Evolutionary conservation across 2,113 vertebrate species (phyloP).

Genomic region (Aldabrachelys gigantea): DNA sequence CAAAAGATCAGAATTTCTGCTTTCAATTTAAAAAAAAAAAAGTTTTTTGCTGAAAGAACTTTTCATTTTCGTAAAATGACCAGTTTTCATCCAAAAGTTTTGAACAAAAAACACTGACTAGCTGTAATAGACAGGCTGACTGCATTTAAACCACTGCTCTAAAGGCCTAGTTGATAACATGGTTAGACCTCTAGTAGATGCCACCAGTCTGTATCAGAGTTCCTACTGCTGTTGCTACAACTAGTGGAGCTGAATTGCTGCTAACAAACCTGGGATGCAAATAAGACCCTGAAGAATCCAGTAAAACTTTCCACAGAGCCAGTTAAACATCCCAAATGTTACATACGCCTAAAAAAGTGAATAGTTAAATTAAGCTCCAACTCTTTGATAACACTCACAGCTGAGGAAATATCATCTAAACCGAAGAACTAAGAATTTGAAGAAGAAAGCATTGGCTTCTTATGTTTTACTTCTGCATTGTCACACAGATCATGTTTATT

Average conservation of each 20-base stretch:
- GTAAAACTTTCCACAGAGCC: neutral
- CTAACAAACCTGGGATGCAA: accelerated
- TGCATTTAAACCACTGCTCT: neutral
- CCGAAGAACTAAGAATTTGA: constrained; percentile 26
- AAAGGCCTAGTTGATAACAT: neutral
- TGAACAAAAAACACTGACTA: neutral
- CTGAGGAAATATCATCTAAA: constrained; percentile 31
- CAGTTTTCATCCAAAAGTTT: constrained; percentile 1
- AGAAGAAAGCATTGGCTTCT: constrained; percentile 67
- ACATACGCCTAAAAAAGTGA: neutral
- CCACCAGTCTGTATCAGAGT: neutral
- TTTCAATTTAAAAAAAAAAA: neutral
- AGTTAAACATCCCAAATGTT: neutral
- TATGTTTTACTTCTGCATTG: constrained; percentile 3
- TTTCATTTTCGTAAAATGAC: neutral
- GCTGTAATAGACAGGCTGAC: neutral
- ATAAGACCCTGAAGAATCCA: neutral
- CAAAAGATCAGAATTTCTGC: neutral
- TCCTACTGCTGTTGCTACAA: neutral
- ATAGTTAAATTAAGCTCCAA: constrained; percentile 10
- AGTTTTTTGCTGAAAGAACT: neutral
- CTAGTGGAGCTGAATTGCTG: neutral
- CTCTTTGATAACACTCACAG: constrained; percentile 1
- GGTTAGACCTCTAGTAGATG: neutral
- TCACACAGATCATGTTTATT: constrained; percentile 76